Evolutionary conservation across 2,797 vertebrate genomes (phyloP), one percentile per base, ranked within the genome.

Genomic region (Paratrypauchen microcephalus): DNA sequence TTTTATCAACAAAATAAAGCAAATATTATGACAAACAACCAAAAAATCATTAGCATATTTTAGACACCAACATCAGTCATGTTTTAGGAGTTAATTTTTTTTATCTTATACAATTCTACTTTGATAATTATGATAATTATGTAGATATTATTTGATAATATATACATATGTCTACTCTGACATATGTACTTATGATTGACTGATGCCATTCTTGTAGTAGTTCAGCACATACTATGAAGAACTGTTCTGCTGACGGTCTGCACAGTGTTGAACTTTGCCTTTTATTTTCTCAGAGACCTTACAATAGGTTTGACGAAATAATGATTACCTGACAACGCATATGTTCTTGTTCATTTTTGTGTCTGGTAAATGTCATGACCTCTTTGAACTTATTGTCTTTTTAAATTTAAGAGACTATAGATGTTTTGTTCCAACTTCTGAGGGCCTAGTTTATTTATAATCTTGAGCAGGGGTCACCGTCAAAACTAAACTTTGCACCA

Each of bases 401-500:
- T 41, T 32, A 61, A 12, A 41, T 41, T 15, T 26, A 57, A 57
- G 24, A 26, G 55, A 24, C 19, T 0, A 18, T 36, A 60, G 28
- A 60, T 57, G 58, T 60, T 32, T 60, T 36, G 41, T 45, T 45
- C 13, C 58, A 2, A 60, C 58, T 60, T 36, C 58, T 60, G 58
- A 32, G 52, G 52, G 3, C 16, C 7, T 59, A 9, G 16, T 59
- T 59, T 32, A 21, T 59, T 32, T 23, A 60, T 36, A 18, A 60
- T 11, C 58, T 60, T 19, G 30, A 60, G 58, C 30, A 58, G 7
- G 5, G 26, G 58, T 60, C 58, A 60, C 18, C 18, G 32, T 5
- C 30, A n/a, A 60, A 60, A 60, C n/a, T 12, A 24, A 23, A 57
- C 55, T 57, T 57, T 57, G 24, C 55, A 57, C 55, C 55, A 57